Base-by-base conservation (phyloP, 2,888 invertebrate genomes). In the Pimpla rufipes region DNA sequence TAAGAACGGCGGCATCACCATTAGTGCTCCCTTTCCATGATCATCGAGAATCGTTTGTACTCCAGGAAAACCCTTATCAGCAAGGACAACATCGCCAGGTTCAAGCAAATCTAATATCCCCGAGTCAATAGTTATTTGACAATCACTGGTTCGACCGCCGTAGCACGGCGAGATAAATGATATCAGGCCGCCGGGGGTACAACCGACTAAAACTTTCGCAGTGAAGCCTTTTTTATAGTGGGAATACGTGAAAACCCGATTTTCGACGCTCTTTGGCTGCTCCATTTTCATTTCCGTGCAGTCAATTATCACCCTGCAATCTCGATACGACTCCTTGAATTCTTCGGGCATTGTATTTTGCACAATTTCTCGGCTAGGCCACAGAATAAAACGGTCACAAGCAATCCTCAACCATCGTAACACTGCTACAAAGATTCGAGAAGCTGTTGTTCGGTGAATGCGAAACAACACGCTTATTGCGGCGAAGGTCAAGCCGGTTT, bases 401-500 rank as follows among this genome's bases (percentile, higher is more conserved):
- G 21, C 50, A 7, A 18, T 10, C 21, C 4, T 6, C 3, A 52
- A 21, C 6, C 45, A 45, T 11, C n/a, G 45, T 45, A n/a, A 45
- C 13, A 13, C n/a, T n/a, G n/a, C n/a, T 45, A 45, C 2, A 85
- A 86, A 45, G 81, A n/a, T 71, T 80, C 66, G 67, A 59, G 84
- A 86, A 75, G 84, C 73, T 11, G 77, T 87, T 8, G 80, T 85
- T 59, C 79, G 18, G 40, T 84, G 81, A 23, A 87, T 70, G 42
- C 50, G 50, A 80, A 87, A 87, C 11, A 86, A 67, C 2, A 77
- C 78, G 67, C 81, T 68, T 18, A 88, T 40, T 13, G 85, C 84
- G 70, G 85, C 87, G 76, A 85, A 87, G 16, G 87, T 74, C 23
- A 88, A 62, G 8, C 85, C 87, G 23, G 75, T 81, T 75, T 87